A percentile compares a stretch with the other conserved stretches of the same genome.
phyloP scores from a whole-genome alignment of 2,888 invertebrate species.

The Watsonalla binaria region DNA sequence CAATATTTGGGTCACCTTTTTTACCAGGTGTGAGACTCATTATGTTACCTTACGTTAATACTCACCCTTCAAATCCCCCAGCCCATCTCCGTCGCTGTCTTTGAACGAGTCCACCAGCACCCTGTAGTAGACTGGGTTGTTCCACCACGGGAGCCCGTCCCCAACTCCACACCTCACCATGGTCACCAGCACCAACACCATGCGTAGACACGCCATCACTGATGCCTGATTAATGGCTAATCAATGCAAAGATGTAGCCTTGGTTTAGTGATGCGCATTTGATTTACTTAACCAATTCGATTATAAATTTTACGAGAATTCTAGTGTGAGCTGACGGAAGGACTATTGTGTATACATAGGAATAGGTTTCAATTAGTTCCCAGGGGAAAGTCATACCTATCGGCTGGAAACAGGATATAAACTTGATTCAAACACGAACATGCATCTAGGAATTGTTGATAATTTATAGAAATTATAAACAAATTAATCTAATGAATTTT shows the following conservation, averaged over 20 bases:
- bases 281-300: background rate
- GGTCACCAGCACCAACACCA: slow-evolving; percentile 32
- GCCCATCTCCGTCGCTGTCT: slow-evolving; percentile 89
- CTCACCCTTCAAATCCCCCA: slow-evolving; percentile 90
- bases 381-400: too few species aligned
- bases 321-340: too few species aligned
- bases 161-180: slow-evolving; percentile 15
- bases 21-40: too few species aligned
- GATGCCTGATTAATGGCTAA: slow-evolving; percentile 4
- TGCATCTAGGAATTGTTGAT: too few species aligned
- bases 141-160: slow-evolving; percentile 82
- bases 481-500: too few species aligned
- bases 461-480: too few species aligned
- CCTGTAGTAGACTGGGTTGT: slow-evolving; percentile 88
- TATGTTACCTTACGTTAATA: background rate
- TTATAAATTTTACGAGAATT: too few species aligned
- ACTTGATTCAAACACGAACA: too few species aligned
- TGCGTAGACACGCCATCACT: slow-evolving; percentile 32
- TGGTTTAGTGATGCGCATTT: background rate
- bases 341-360: too few species aligned
- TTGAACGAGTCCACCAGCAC: slow-evolving; percentile 90
- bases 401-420: too few species aligned
- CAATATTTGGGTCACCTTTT: too few species aligned
- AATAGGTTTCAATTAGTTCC: too few species aligned
- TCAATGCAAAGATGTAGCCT: background rate